phyloP scores from a whole-genome alignment of 1,140 invertebrate species.

The Sarcophaga bullata region DNA sequence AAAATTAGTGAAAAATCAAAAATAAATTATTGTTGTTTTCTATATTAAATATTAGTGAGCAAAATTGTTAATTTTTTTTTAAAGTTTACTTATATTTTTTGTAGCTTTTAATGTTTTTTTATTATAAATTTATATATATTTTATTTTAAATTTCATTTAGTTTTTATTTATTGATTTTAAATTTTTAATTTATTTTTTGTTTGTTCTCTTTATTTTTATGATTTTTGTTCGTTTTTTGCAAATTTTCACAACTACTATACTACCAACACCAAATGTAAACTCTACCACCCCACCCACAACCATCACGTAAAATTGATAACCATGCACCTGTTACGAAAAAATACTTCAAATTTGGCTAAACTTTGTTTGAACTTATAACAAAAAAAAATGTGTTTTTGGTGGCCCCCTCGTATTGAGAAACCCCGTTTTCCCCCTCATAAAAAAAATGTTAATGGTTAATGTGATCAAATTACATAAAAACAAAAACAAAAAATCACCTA shows the following conservation, averaged over 20 bases:
- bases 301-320: conserved; percentile 42
- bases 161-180: conserved; percentile 56
- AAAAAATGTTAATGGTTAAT: conserved; percentile 34
- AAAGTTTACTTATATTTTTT: conserved; percentile 20
- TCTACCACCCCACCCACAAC: conserved; percentile 19
- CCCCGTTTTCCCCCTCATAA: conserved; percentile 17
- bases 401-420: conserved; percentile 18
- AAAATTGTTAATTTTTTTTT: conserved; percentile 35
- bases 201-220: conserved; percentile 41
- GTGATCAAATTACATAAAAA: conserved; percentile 31
- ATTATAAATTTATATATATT: conserved; percentile 44
- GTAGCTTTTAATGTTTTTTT: conserved; percentile 41
- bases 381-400: conserved; percentile 23
- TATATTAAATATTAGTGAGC: conserved; percentile 12
- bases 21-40: conserved; percentile 14
- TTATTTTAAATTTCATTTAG: conserved; percentile 53
- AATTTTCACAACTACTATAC: conserved; percentile 49
- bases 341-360: conserved; percentile 14
- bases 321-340: conserved; percentile 2
- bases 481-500: conserved; percentile 19
- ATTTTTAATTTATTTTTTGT: conserved; percentile 55
- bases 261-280: conserved; percentile 46
- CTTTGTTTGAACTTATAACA: conserved; percentile 3
- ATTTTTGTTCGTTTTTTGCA: conserved; percentile 43
- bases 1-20: conserved; percentile 17